These are phyloP conservation scores for Hydractinia symbiolongicarpus DNA, from an alignment of 30 jellyfish, hydroid and myxozoan species.

Conservation along the genomic window DNA sequence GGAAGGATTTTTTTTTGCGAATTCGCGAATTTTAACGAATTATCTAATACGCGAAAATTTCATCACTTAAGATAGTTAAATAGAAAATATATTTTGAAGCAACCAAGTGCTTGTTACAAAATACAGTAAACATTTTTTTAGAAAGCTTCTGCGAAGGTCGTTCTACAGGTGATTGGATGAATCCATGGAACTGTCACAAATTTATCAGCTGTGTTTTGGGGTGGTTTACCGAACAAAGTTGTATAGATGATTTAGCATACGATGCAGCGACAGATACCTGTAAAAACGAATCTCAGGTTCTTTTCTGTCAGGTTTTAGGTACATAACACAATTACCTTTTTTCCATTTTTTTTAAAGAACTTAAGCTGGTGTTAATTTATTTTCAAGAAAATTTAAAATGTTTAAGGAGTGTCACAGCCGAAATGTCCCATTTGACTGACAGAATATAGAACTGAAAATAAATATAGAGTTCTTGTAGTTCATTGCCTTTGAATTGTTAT, in stretches of 20 bases:
- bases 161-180: slow-evolving; percentile 21
- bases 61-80: too few species aligned
- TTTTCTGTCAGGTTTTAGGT: not conserved
- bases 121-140: not conserved
- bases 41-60: too few species aligned
- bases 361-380: not conserved
- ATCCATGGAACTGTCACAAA: slow-evolving; percentile 33
- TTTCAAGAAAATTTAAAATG: too few species aligned
- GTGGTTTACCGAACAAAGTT: slow-evolving; percentile 1
- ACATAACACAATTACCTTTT: not conserved
- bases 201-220: slow-evolving; percentile 12
- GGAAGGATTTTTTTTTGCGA: too few species aligned
- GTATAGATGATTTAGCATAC: slow-evolving; percentile 18
- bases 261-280: slow-evolving; percentile 5
- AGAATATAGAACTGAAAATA: too few species aligned
- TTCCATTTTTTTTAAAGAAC: not conserved
- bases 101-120: too few species aligned
- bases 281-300: not conserved
- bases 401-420: too few species aligned
- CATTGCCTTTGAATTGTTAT: too few species aligned
- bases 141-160: slow-evolving; percentile 22
- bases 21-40: too few species aligned
- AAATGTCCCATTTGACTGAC: too few species aligned
- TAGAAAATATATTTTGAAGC: too few species aligned
- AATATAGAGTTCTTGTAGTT: too few species aligned